Percentiles rank a stretch among this genome's conserved stretches.
These are phyloP conservation scores for Triops longicaudatus DNA, from an alignment of 1,140 invertebrate genomes.

Conservation along the genomic window DNA sequence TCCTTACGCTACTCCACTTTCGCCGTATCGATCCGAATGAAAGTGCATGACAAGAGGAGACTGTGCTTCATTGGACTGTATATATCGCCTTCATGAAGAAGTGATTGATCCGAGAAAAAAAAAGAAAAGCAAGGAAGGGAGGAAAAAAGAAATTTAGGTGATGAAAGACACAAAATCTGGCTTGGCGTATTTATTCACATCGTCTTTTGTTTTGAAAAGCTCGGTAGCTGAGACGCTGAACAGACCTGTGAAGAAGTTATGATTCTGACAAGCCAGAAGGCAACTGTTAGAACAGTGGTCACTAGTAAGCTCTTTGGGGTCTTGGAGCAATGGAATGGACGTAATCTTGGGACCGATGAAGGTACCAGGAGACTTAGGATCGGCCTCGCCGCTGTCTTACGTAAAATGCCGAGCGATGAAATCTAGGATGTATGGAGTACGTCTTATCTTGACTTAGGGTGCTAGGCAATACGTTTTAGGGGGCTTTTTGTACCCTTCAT, in stretches of 20 bases:
- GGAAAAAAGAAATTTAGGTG: no score
- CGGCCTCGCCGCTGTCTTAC: not conserved
- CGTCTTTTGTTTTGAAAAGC: not conserved
- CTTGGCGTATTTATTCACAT: no score
- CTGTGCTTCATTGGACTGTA: not conserved
- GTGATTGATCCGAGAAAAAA: not conserved
- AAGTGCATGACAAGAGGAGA: constrained; percentile 7
- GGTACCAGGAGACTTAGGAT: not conserved
- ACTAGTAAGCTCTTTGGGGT: not conserved
- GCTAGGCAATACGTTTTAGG: no score
- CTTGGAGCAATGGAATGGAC: not conserved
- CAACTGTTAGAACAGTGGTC: not conserved
- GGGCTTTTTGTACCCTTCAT: not conserved
- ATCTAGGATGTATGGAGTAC: not conserved
- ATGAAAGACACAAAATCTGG: no score
- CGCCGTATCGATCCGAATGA: not conserved
- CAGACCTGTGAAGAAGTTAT: not conserved
- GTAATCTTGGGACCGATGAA: constrained; percentile 10
- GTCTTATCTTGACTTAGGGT: no score
- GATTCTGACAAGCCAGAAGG: not conserved
- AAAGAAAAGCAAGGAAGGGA: not conserved
- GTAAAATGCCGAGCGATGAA: not conserved
- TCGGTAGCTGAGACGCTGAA: not conserved
- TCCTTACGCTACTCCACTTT: not conserved
- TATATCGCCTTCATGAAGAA: constrained; percentile 8